These are phyloP conservation scores for Rhagophthalmus giganteus DNA, from an alignment of 2,888 invertebrate genomes.

Conservation along the genomic window DNA sequence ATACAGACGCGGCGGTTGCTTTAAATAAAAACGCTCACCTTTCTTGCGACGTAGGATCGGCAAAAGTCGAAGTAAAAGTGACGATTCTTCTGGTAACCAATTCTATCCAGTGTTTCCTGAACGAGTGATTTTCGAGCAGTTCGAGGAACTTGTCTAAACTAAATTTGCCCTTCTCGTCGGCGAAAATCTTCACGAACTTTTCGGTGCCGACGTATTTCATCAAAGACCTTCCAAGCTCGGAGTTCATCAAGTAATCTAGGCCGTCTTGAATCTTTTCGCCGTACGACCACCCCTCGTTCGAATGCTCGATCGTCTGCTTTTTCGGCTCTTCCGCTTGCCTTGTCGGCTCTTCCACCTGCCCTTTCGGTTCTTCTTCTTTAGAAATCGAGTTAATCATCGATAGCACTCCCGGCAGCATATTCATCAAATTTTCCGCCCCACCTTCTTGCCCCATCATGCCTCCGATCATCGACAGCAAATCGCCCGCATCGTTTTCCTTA, in stretches of 20 bases:
- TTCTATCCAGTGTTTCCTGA: slow-evolving; percentile 80
- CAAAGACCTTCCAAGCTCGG: slow-evolving; percentile 73
- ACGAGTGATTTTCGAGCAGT: slow-evolving; percentile 78
- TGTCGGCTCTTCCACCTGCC: too few species aligned
- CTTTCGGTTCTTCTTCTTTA: slow-evolving; percentile 64
- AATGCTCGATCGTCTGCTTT: slow-evolving; percentile 61
- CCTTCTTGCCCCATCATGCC: slow-evolving; percentile 20
- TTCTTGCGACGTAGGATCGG: slow-evolving; percentile 78
- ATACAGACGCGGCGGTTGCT: too few species aligned
- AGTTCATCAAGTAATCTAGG: slow-evolving; percentile 79
- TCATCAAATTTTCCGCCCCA: slow-evolving; percentile 45
- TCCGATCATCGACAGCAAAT: slow-evolving; percentile 23
- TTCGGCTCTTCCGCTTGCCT: background rate
- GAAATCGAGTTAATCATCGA: slow-evolving; percentile 65
- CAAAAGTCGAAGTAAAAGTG: slow-evolving; percentile 71
- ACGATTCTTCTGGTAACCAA: slow-evolving; percentile 74
- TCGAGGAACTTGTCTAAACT: slow-evolving; percentile 74
- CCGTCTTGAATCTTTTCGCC: slow-evolving; percentile 70
- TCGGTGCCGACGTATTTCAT: slow-evolving; percentile 75
- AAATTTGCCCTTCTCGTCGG: slow-evolving; percentile 69
- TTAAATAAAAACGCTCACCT: too few species aligned
- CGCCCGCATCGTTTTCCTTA: slow-evolving; percentile 30
- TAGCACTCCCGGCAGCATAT: slow-evolving; percentile 69
- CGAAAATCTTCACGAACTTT: slow-evolving; percentile 69
- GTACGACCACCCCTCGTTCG: slow-evolving; percentile 71